Conservation (phyloP, 2,888 invertebrate species). For the Leucophenga maculata region DNA sequence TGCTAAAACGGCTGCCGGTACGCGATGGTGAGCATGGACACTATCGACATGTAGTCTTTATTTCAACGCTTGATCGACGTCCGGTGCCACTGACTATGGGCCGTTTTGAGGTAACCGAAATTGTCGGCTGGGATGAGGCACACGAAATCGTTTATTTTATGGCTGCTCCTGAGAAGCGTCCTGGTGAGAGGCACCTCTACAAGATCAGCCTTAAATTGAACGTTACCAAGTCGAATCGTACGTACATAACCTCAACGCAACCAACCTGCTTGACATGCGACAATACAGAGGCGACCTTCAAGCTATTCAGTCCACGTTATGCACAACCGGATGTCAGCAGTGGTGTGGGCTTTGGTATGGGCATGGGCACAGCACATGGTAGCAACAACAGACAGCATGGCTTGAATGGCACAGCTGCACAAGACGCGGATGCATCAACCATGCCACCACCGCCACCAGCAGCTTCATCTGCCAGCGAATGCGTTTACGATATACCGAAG, state of each 20-base stretch:
- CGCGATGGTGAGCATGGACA: slow-evolving; percentile 77
- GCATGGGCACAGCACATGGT: too few relatives aligned
- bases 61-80: slow-evolving; percentile 70
- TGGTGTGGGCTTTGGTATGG: too few relatives aligned
- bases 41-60: slow-evolving; percentile 75
- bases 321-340: slow-evolving; percentile 29
- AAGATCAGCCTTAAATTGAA: slow-evolving; percentile 76
- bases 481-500: slow-evolving; percentile 72
- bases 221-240: slow-evolving; percentile 71
- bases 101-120: slow-evolving; percentile 81
- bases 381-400: slow-evolving; percentile 52
- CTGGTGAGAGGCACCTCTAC: slow-evolving; percentile 87
- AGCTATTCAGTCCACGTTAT: slow-evolving; percentile 52
- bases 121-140: slow-evolving; percentile 84
- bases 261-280: slow-evolving; percentile 72
- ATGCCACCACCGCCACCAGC: too few relatives aligned
- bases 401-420: slow-evolving; percentile 47
- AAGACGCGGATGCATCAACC: too few relatives aligned
- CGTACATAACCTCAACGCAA: slow-evolving; percentile 70
- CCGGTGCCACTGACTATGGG: slow-evolving; percentile 79
- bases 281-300: slow-evolving; percentile 68
- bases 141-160: slow-evolving; percentile 84
- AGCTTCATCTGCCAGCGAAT: slow-evolving; percentile 42
- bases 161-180: slow-evolving; percentile 83
- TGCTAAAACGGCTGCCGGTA: slow-evolving; percentile 76